A percentile compares a stretch with the other conserved stretches of the same genome.
phyloP scores from a whole-genome alignment of 1,140 invertebrate genomes.

The Homarus americanus region DNA sequence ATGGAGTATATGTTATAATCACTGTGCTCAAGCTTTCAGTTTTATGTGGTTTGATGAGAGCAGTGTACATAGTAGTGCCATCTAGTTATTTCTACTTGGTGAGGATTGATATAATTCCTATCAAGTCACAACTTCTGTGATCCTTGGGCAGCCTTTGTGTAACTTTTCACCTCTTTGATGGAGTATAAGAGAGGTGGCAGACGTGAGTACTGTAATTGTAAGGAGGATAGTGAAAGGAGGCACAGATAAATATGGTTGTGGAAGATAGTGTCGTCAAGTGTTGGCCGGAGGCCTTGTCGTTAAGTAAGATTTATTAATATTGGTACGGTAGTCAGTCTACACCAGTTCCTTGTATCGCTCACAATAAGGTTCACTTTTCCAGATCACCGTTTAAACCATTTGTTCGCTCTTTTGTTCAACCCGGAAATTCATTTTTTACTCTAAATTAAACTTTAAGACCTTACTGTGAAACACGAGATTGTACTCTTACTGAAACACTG shows the following conservation, averaged over 20 bases:
- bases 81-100: slow-evolving; percentile 61
- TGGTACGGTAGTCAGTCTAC: background rate
- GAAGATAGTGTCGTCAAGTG: background rate
- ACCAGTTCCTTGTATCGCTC: background rate
- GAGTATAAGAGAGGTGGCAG: background rate
- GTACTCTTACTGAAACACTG: background rate
- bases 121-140: slow-evolving; percentile 71
- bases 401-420: background rate
- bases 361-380: slow-evolving; percentile 2
- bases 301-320: background rate
- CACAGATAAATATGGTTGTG: background rate
- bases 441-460: background rate
- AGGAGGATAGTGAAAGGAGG: background rate
- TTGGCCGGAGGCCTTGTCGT: background rate
- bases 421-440: background rate
- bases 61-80: slow-evolving; percentile 61
- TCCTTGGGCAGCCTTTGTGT: slow-evolving; percentile 70
- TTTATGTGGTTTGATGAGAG: slow-evolving; percentile 33
- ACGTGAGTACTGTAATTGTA: too few relatives aligned
- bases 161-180: slow-evolving; percentile 22
- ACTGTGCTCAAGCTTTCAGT: slow-evolving; percentile 50
- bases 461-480: background rate
- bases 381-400: background rate
- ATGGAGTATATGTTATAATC: background rate
- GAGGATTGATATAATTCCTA: slow-evolving; percentile 57